Evolutionary conservation across 2,888 invertebrate genomes (phyloP), one percentile per base, ranked within the genome.

Genomic region (Leptinotarsa tumamoca): DNA sequence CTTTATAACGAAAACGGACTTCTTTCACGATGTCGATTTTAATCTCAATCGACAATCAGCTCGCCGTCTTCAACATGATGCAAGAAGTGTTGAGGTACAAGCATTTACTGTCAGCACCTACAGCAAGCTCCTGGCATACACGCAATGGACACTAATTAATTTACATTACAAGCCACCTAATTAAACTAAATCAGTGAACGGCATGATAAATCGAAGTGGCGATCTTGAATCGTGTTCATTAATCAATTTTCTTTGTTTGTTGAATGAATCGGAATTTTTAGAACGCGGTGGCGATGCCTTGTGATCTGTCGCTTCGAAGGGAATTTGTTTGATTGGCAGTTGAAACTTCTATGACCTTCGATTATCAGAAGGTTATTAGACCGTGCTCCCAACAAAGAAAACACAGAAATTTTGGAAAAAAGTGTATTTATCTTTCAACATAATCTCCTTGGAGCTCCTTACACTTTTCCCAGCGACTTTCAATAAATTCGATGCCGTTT

Each of bases 131-230:
- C 79, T 69, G 58, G 52, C 67, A 49, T 80, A 85, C 85, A 85
- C 85, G 85, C 85, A 84, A 85, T 83, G 83, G 82, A 83, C 84
- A 82, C 84, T 85, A 85, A 85, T 86, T 86, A 85, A 86, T 84
- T 86, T 84, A 83, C 84, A 83, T 85, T 85, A 86, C 86, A 85
- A 83, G 85, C 83, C 84, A 85, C 83, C 85, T 85, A 85, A 86
- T 86, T 86, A 86, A 86, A 82, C 83, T 82, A 83, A 85, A 85
- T 85, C 84, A 85, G 84, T 85, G 84, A 85, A 82, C 69, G 77
- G 69, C 70, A 50, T 71, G 72, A 75, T 80, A 77, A 80, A 78
- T 77, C 80, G 72, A 74, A 66, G 74, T 74, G 67, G 74, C 74
- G 71, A 74, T 78, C 73, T 75, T 50, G 75, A n/a, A 75, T 75